Conservation (phyloP, 2,113 vertebrate species). For the Eulemur rufifrons region DNA sequence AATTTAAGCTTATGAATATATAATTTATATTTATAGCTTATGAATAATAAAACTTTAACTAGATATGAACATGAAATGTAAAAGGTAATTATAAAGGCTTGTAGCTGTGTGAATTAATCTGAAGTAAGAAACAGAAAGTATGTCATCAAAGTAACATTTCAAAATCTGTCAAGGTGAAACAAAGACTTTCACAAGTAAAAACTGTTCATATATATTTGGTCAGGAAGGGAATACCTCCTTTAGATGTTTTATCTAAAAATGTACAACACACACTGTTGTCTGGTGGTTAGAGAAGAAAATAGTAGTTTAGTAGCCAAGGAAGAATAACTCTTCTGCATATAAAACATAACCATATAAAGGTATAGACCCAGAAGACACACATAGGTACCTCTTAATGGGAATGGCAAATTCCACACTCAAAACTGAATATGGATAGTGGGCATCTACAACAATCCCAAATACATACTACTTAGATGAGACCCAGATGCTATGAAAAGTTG, state of each 20-base stretch:
- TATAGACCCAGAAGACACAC: not conserved
- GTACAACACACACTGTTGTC: not conserved
- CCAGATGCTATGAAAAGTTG: conserved; percentile 59
- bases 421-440: not conserved
- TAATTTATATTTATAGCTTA: not conserved
- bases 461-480: conserved; percentile 49
- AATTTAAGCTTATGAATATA: not conserved
- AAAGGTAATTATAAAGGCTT: conserved; percentile 32
- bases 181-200: not conserved
- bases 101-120: not conserved
- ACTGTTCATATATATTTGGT: not conserved
- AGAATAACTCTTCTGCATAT: not conserved
- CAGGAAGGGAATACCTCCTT: not conserved
- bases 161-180: not conserved
- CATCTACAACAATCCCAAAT: conserved; percentile 38
- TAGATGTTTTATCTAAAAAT: conserved; percentile 28
- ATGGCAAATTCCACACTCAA: not conserved
- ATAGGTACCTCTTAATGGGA: not conserved
- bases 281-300: not conserved
- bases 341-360: not conserved
- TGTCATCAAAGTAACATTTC: not conserved
- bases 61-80: not conserved
- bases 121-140: not conserved
- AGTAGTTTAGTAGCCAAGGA: not conserved
- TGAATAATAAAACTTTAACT: not conserved